phyloP scores from a whole-genome alignment of 64 coral and sea anemone genomes.

The Trachythela sp. region DNA sequence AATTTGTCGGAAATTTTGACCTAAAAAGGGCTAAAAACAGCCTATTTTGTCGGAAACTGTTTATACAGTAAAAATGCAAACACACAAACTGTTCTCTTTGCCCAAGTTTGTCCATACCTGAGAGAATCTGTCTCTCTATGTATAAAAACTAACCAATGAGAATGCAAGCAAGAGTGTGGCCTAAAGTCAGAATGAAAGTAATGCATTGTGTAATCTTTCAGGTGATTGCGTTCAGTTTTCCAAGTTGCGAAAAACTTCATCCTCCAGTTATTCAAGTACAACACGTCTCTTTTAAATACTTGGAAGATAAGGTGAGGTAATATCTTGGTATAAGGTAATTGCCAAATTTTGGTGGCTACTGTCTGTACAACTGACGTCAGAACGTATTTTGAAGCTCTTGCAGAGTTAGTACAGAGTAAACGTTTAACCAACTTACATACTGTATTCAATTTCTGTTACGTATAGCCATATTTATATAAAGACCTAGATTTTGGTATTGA shows the following conservation, averaged over 20 bases:
- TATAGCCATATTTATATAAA: constrained; percentile 79
- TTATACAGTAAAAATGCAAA: no score
- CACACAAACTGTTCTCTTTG: no score
- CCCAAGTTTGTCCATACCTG: background rate
- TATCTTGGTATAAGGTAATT: no score
- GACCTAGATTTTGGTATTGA: constrained; percentile 95
- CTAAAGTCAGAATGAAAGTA: no score
- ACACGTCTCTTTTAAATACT: constrained; percentile 72
- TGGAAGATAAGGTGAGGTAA: constrained; percentile 64
- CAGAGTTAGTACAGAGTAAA: no score
- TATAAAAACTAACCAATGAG: background rate
- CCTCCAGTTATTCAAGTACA: constrained; percentile 94
- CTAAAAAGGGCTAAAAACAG: no score
- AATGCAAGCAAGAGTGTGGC: no score
- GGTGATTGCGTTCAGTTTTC: constrained; percentile 76
- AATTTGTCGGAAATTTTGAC: no score
- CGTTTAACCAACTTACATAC: background rate
- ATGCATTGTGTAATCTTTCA: background rate
- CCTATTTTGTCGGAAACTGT: no score
- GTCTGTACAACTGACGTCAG: background rate
- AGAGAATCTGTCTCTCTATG: no score
- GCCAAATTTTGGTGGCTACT: background rate
- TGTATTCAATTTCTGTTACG: background rate
- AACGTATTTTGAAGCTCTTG: no score
- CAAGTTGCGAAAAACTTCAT: constrained; percentile 85